Conservation (phyloP, 2,113 vertebrate species). For the Guaruba guarouba region DNA sequence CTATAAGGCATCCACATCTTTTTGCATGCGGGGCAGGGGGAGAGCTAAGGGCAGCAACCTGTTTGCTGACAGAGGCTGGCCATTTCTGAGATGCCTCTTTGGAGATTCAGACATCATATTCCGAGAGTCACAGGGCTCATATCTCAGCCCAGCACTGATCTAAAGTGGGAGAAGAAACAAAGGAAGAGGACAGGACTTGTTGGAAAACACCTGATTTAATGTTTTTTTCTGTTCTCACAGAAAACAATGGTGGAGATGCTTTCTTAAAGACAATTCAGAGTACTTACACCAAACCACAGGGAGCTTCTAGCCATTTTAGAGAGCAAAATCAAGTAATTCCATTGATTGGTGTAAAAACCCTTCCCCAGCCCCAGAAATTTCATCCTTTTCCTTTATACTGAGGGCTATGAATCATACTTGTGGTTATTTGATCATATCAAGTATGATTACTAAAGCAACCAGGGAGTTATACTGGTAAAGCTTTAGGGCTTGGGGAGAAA, state of each 20-base stretch:
- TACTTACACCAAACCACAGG: not conserved
- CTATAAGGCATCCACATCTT: not conserved
- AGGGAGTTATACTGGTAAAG: not conserved
- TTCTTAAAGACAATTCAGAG: not conserved
- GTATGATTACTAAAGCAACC: not conserved
- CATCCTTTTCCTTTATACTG: not conserved
- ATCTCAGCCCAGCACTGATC: not conserved
- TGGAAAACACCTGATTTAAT: not conserved
- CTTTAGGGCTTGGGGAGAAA: not conserved
- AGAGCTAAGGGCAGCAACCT: not conserved
- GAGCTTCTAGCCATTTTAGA: not conserved
- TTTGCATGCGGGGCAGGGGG: fast-evolving
- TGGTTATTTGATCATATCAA: not conserved
- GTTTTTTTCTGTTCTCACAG: not conserved
- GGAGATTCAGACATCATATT: not conserved
- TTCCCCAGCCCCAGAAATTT: not conserved
- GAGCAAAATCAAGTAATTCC: not conserved
- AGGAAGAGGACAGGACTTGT: not conserved
- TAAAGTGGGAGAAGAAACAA: not conserved
- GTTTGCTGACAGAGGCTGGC: fast-evolving
- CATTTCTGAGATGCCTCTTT: not conserved
- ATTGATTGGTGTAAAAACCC: not conserved
- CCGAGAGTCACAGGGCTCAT: fast-evolving
- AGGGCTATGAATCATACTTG: not conserved
- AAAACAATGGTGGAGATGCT: not conserved